A percentile compares a stretch with the other conserved stretches of the same genome.
Evolutionary conservation across 2,113 vertebrate genomes (phyloP).

Genomic region (Chloropsis cyanopogon): DNA sequence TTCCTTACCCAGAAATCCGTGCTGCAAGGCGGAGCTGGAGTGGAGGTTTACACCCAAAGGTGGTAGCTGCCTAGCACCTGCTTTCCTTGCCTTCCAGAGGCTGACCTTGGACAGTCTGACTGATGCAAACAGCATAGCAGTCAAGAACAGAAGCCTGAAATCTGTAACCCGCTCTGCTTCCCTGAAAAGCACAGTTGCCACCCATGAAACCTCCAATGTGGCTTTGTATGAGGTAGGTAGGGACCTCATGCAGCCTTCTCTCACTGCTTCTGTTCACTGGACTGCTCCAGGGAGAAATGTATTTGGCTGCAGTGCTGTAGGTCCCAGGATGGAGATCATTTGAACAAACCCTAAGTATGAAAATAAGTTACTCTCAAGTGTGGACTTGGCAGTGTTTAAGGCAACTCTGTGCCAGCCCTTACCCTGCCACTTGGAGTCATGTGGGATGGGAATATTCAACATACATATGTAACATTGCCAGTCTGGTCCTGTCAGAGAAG

Average conservation of each 20-base stretch:
- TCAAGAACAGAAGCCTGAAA: conserved; percentile 71
- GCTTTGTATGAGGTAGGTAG: conserved; percentile 82
- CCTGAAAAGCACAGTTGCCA: conserved; percentile 73
- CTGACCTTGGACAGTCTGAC: conserved; percentile 80
- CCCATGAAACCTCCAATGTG: conserved; percentile 79
- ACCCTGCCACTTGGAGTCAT: neutral
- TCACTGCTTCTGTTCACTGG: neutral
- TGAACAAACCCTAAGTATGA: neutral
- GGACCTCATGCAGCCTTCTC: neutral
- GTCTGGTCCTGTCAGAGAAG: neutral
- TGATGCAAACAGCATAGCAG: conserved; percentile 72
- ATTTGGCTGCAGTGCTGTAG: neutral
- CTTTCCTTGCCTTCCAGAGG: conserved; percentile 70
- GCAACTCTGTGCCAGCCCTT: neutral
- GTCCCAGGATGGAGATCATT: neutral
- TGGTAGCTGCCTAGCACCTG: neutral
- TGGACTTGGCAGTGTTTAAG: neutral
- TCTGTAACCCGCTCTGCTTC: conserved; percentile 71
- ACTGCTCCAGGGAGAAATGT: neutral
- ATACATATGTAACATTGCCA: neutral
- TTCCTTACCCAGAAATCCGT: neutral
- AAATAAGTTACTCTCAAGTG: neutral
- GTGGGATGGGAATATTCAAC: neutral
- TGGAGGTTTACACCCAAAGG: neutral
- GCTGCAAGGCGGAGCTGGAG: neutral